Evolutionary conservation across 2,888 invertebrate species (phyloP), one percentile per base, ranked within the genome.

Genomic region (Galerucella pusilla): DNA sequence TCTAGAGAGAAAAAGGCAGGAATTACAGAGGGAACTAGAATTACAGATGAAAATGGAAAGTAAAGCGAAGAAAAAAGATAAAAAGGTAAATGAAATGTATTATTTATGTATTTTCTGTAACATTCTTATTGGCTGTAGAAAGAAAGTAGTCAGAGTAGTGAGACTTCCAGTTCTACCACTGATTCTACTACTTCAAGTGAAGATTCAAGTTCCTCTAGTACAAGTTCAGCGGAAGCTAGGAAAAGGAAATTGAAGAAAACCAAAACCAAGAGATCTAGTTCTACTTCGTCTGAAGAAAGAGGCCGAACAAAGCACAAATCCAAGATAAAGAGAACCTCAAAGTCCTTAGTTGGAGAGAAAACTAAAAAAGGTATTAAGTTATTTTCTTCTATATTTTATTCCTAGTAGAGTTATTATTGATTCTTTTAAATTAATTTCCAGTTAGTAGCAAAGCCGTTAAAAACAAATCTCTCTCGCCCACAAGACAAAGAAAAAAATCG

Each of bases 31-130:
- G 83, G 94, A 94, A 89, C 89, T 94, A 86, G 94, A 94, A 86
- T 88, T 94, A 85, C 94, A 93, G 90, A 93, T 93, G 90, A 93
- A 93, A 90, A 93, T 93, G 90, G 94, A 94, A 84, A 90, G 89
- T 80, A 90, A 90, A 82, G 93, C 93, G 86, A 91, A 92, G 82
- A 91, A 92, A 78, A 92, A 93, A 85, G 92, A 92, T 78, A 92
- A 92, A 85, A 92, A 92, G 85, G 85, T 86, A 16, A 93, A 72
- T 46, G 1, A 45, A 63, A 63, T 14, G n/a, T 35, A 57, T n/a
- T 25, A 6, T n/a, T 28, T 12, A 28, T 42, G 57, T 16, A 28
- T 28, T 28, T 16, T 66, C 35, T 35, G 35, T 35, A 35, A 42
- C n/a, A 25, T 14, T 25, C 5, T 20, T 66, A 12, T 5, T 25